phyloP scores from a whole-genome alignment of 2,797 vertebrate species.

The Leptoclinus maculatus region DNA sequence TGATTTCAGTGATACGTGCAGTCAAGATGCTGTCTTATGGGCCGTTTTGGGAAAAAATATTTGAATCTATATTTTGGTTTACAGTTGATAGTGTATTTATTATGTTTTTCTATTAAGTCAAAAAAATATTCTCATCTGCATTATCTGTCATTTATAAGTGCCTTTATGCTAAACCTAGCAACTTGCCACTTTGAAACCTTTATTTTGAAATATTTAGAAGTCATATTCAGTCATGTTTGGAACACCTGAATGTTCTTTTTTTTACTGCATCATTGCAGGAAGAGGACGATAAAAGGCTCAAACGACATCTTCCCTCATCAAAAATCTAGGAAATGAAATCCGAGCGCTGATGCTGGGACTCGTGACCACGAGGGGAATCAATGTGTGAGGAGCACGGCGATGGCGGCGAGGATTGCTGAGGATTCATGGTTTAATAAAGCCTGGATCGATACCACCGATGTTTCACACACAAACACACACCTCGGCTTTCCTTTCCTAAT shows the following conservation, averaged over 20 bases:
- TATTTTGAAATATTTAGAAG: background rate
- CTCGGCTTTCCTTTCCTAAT: slow-evolving; percentile 50
- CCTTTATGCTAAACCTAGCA: background rate
- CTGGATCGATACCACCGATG: slow-evolving; percentile 45
- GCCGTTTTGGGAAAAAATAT: too few species aligned
- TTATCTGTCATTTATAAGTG: too few species aligned
- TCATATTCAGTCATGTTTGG: background rate
- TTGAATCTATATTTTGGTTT: too few species aligned
- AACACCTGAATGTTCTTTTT: background rate
- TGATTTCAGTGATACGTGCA: too few species aligned
- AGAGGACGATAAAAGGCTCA: background rate
- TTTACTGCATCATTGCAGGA: background rate
- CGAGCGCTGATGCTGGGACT: slow-evolving; percentile 3
- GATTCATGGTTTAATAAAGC: slow-evolving; percentile 66
- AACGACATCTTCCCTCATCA: background rate
- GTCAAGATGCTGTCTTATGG: too few species aligned
- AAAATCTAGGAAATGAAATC: slow-evolving; percentile 15
- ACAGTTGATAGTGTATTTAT: too few species aligned
- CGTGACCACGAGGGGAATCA: slow-evolving; percentile 32
- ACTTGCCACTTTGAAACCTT: background rate
- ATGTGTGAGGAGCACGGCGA: slow-evolving; percentile 9
- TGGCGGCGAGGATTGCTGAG: slow-evolving; percentile 22
- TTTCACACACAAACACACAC: slow-evolving; percentile 43
- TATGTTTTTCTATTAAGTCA: too few species aligned
- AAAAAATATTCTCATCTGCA: too few species aligned